phyloP scores from a whole-genome alignment of 1,140 invertebrate genomes.

The Daktulosphaira vitifoliae region DNA sequence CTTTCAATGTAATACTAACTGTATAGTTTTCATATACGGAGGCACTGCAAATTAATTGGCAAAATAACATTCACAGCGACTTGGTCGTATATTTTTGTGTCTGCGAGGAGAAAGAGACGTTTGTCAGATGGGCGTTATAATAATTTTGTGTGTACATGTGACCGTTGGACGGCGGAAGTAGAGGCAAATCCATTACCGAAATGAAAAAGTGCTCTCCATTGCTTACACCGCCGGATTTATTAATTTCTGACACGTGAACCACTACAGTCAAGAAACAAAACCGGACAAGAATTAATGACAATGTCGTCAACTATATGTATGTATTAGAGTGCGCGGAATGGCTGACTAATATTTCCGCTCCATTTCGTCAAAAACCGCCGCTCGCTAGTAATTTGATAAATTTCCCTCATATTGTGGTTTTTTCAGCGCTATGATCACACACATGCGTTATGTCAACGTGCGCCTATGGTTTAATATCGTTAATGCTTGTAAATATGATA shows the following conservation, averaged over 20 bases:
- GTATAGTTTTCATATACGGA: no score
- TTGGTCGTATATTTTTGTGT: no score
- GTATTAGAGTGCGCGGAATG: not conserved
- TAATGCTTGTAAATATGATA: no score
- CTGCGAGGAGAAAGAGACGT: no score
- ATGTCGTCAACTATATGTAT: constrained; percentile 7
- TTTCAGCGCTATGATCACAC: no score
- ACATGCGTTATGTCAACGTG: no score
- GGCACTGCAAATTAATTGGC: no score
- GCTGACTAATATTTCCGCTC: constrained; percentile 29
- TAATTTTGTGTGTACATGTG: no score
- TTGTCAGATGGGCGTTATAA: no score
- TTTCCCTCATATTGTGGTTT: not conserved
- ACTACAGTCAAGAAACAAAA: constrained; percentile 2
- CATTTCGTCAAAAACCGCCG: constrained; percentile 30
- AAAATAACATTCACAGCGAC: no score
- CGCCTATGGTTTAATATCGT: constrained; percentile 18
- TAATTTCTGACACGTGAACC: constrained; percentile 34
- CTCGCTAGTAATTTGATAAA: constrained; percentile 16
- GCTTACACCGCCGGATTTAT: constrained; percentile 17
- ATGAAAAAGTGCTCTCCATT: constrained; percentile 27
- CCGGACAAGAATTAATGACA: constrained; percentile 32
- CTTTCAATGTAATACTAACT: no score
- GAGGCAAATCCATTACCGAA: constrained; percentile 17
- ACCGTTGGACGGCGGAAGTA: no score